These are phyloP conservation scores for Leptobrachium leishanense DNA, from an alignment of 2,113 vertebrate species.

Conservation along the genomic window DNA sequence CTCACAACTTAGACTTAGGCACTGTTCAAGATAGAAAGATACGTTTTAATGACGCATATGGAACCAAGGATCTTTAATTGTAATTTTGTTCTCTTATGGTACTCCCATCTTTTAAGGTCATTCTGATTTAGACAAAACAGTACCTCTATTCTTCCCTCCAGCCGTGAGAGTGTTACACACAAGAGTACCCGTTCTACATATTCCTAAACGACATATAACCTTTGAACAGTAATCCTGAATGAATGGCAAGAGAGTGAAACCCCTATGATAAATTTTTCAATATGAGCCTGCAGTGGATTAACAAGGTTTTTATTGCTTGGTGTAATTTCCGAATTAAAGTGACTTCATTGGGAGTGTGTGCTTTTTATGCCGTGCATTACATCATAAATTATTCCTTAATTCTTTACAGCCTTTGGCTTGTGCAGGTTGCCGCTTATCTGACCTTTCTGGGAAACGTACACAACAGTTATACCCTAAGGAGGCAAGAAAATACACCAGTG, in stretches of 20 bases:
- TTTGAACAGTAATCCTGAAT: conserved; percentile 23
- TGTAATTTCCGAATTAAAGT: conserved; percentile 53
- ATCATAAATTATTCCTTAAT: conserved; percentile 62
- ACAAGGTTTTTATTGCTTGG: conserved; percentile 54
- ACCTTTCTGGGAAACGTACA: conserved; percentile 61
- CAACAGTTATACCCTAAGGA: conserved; percentile 60
- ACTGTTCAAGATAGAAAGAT: no score
- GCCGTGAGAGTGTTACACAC: no score
- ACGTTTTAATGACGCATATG: no score
- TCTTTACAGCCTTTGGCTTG: conserved; percentile 53
- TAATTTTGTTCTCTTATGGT: no score
- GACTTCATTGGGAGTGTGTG: conserved; percentile 34
- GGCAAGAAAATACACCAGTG: conserved; percentile 61
- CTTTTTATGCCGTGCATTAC: conserved; percentile 50
- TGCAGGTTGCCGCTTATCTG: conserved; percentile 66
- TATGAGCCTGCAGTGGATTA: conserved; percentile 48
- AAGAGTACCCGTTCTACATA: neutral
- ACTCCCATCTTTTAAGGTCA: no score
- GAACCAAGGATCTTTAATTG: no score
- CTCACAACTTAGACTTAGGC: no score
- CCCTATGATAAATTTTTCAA: conserved; percentile 39
- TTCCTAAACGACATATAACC: neutral
- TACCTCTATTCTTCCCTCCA: no score
- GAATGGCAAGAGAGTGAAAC: conserved; percentile 21
- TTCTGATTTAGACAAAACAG: no score